Evolutionary conservation across 2,888 invertebrate genomes (phyloP).

Genomic region (Plagodis pulveraria): DNA sequence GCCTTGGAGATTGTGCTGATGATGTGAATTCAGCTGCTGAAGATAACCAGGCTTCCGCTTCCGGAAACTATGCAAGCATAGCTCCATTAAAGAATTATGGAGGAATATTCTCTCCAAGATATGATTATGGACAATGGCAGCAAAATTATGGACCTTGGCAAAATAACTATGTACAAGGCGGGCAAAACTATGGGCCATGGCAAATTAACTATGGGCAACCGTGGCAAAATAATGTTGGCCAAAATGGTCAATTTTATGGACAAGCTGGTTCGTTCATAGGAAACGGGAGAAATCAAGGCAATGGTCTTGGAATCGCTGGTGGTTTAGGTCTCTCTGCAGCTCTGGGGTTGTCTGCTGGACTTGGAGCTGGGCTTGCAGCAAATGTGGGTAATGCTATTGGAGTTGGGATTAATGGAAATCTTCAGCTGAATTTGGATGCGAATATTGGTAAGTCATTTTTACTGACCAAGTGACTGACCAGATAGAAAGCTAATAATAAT

Average conservation of each 20-base stretch:
- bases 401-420: constrained; percentile 14
- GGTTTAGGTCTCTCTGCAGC: constrained; percentile 13
- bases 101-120: constrained; percentile 16
- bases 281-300: constrained; percentile 3
- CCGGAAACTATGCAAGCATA: constrained; percentile 3
- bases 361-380: constrained; percentile 10
- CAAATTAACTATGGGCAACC: constrained; percentile 3
- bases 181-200: neutral
- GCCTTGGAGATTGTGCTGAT: constrained; percentile 10
- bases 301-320: constrained; percentile 4
- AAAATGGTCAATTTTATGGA: constrained; percentile 3
- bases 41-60: neutral
- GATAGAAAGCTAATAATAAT: no score
- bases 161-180: neutral
- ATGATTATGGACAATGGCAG: constrained; percentile 7
- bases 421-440: constrained; percentile 12
- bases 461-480: no score
- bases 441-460: constrained; percentile 6
- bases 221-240: neutral
- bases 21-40: neutral
- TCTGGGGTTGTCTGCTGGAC: constrained; percentile 8
- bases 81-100: constrained; percentile 15
- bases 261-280: constrained; percentile 8
- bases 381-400: constrained; percentile 11
- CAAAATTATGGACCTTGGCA: neutral